A percentile compares a stretch with the other conserved stretches of the same genome.
Evolutionary conservation across 2,888 invertebrate genomes (phyloP).

Genomic region (Tortricodes alternella): DNA sequence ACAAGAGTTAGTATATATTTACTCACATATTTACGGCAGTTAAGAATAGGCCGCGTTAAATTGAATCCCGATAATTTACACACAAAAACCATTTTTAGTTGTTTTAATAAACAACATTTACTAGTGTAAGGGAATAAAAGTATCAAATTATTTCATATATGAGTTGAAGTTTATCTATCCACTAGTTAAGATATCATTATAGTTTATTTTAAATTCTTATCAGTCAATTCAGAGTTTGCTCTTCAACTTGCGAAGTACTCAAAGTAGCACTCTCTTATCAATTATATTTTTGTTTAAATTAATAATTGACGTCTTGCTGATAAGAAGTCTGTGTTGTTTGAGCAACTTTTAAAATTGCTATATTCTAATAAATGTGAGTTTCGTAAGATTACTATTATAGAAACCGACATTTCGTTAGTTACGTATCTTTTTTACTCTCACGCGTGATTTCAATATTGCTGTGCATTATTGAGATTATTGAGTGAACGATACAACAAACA

Average conservation of each 20-base stretch:
- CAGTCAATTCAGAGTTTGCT: slow-evolving; percentile 17
- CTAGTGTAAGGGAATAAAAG: too few species aligned
- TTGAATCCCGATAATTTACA: neutral
- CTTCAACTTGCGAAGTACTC: slow-evolving; percentile 3
- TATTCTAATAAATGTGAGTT: neutral
- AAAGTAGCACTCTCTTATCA: slow-evolving; percentile 4
- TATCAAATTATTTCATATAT: too few species aligned
- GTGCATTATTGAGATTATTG: too few species aligned
- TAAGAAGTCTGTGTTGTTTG: neutral
- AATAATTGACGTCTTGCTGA: slow-evolving; percentile 10
- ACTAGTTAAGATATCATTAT: neutral
- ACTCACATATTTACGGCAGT: slow-evolving; percentile 20
- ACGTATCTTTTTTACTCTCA: too few species aligned
- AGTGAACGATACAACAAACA: too few species aligned
- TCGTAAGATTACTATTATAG: too few species aligned
- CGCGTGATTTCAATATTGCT: too few species aligned
- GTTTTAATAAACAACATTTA: too few species aligned
- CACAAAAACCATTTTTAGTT: slow-evolving; percentile 2
- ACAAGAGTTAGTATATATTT: neutral
- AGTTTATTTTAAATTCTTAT: slow-evolving; percentile 10
- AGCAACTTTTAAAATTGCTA: neutral
- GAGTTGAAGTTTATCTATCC: neutral
- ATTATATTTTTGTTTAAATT: neutral
- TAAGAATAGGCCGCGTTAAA: slow-evolving; percentile 1
- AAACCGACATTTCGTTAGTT: too few species aligned